A percentile compares a stretch with the other conserved stretches of the same genome.
Conservation (phyloP, 2,113 vertebrate genomes). For the Ascaphus truei region DNA sequence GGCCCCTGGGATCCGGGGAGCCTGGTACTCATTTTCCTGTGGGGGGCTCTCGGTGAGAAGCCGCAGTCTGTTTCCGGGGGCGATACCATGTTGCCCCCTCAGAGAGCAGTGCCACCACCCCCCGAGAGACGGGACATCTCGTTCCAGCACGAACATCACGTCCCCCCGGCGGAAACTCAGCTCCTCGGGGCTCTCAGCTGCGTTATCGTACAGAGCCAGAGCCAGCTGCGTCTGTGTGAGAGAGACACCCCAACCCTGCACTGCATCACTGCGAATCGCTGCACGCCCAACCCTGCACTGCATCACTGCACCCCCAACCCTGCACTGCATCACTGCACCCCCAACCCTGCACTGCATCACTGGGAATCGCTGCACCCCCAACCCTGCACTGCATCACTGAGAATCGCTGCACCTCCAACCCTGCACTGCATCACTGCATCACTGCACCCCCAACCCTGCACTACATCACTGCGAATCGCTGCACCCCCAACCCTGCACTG, state of each 20-base stretch:
- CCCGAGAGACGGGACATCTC: slow-evolving; percentile 64
- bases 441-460: no score
- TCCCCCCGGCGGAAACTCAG: slow-evolving; percentile 87
- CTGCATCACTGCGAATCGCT: background rate
- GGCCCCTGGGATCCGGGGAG: slow-evolving; percentile 53
- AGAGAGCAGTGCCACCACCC: slow-evolving; percentile 90
- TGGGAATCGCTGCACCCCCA: no score
- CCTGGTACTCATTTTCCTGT: slow-evolving; percentile 50
- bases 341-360: no score
- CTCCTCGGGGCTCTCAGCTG: slow-evolving; percentile 83
- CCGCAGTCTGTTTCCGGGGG: slow-evolving; percentile 81
- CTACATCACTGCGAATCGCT: no score
- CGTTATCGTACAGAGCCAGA: slow-evolving; percentile 85
- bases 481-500: no score
- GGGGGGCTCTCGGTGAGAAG: slow-evolving; percentile 68
- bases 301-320: no score
- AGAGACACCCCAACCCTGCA: background rate
- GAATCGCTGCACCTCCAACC: no score
- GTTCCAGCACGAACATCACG: slow-evolving; percentile 83
- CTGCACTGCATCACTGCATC: no score
- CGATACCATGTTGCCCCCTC: slow-evolving; percentile 83
- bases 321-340: no score
- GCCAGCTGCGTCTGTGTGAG: slow-evolving; percentile 72
- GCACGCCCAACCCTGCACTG: no score
- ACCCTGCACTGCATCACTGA: no score